phyloP scores from a whole-genome alignment of 2,113 vertebrate genomes.

The Oryzias woworae region DNA sequence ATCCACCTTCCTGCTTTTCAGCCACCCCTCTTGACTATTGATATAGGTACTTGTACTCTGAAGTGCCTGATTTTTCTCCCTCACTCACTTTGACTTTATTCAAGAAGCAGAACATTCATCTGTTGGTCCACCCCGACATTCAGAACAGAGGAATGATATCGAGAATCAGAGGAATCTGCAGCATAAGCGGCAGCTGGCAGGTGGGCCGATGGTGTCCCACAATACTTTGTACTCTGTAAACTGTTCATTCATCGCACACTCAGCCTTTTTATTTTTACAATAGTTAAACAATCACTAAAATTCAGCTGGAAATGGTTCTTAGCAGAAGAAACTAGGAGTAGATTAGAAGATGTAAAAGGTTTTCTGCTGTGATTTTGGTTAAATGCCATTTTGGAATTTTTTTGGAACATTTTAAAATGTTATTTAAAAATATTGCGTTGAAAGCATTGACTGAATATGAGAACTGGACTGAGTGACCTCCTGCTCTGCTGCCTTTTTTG shows the following conservation, averaged over 20 bases:
- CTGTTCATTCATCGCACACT: slow-evolving; percentile 22
- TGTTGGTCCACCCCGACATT: neutral
- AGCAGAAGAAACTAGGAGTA: slow-evolving; percentile 8
- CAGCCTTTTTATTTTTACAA: slow-evolving; percentile 46
- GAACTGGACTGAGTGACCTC: slow-evolving; percentile 4
- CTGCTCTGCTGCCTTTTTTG: too few species aligned
- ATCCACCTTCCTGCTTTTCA: neutral
- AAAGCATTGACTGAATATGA: neutral
- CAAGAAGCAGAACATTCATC: neutral
- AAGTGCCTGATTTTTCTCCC: neutral
- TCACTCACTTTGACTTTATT: neutral
- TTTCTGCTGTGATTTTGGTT: too few species aligned
- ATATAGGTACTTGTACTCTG: neutral
- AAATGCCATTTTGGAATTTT: too few species aligned
- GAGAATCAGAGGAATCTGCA: slow-evolving; percentile 75
- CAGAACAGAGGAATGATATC: slow-evolving; percentile 2
- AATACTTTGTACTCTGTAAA: slow-evolving; percentile 33
- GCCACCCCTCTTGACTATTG: neutral
- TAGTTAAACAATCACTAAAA: slow-evolving; percentile 27
- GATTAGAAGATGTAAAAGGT: too few species aligned
- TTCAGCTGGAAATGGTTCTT: slow-evolving; percentile 27
- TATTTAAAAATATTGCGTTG: too few species aligned
- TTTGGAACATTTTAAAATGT: too few species aligned
- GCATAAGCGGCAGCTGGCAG: slow-evolving; percentile 67
- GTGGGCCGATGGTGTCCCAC: slow-evolving; percentile 53